Conservation (phyloP, 2,888 invertebrate species). For the Trichogramma evanescens region DNA sequence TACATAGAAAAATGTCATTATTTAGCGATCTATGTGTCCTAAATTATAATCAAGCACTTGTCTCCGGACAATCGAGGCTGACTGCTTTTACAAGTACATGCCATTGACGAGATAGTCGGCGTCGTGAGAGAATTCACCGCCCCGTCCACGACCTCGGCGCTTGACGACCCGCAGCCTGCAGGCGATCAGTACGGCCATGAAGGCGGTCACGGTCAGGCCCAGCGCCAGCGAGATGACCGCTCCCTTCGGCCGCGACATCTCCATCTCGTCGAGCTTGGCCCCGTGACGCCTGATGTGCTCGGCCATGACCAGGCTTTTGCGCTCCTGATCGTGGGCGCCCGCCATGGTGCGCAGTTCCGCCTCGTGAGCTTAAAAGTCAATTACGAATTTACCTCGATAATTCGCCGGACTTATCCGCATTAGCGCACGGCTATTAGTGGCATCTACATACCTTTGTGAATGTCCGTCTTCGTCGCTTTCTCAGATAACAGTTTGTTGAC, state of each 20-base stretch:
- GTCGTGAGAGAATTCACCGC: conserved; percentile 80
- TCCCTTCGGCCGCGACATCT: conserved; percentile 59
- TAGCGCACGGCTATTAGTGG: too few relatives aligned
- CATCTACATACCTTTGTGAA: conserved; percentile 8
- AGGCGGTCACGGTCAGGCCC: conserved; percentile 72
- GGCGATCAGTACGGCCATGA: conserved; percentile 73
- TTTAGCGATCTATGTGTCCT: too few relatives aligned
- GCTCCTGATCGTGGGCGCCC: conserved; percentile 12
- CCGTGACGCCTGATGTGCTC: conserved; percentile 34
- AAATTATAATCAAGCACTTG: too few relatives aligned
- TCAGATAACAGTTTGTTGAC: not conserved
- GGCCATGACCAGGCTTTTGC: conserved; percentile 25
- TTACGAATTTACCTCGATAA: not conserved
- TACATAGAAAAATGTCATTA: too few relatives aligned
- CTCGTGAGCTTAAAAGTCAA: conserved; percentile 15
- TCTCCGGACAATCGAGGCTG: too few relatives aligned
- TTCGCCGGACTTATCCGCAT: too few relatives aligned
- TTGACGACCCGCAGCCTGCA: conserved; percentile 75
- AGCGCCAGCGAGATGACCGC: conserved; percentile 73
- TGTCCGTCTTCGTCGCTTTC: conserved; percentile 1
- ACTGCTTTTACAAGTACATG: conserved; percentile 74
- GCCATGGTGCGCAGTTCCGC: conserved; percentile 12
- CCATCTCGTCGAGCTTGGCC: conserved; percentile 28
- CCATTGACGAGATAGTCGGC: conserved; percentile 96
- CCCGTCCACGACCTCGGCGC: conserved; percentile 68